phyloP scores from a whole-genome alignment of 2,888 invertebrate species.

The Linnaemya tessellans region DNA sequence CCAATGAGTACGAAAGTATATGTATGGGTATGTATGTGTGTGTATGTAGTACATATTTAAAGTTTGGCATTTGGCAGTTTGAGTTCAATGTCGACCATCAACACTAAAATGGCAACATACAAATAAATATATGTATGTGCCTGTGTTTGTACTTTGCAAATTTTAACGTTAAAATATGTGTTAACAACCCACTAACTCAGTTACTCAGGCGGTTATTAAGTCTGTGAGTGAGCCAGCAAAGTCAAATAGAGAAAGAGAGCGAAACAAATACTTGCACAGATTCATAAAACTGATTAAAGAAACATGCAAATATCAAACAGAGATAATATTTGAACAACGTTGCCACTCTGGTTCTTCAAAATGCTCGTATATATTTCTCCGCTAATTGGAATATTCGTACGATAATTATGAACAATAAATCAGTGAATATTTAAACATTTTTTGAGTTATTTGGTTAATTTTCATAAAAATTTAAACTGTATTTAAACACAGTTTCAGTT shows the following conservation, averaged over 20 bases:
- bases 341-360: too few relatives aligned
- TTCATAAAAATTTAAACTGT: too few relatives aligned
- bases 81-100: constrained; percentile 80
- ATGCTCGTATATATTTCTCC: too few relatives aligned
- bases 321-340: not conserved
- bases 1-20: not conserved
- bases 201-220: constrained; percentile 32
- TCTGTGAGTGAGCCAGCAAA: constrained; percentile 25
- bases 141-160: not conserved
- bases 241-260: not conserved
- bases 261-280: not conserved
- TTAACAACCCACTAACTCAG: constrained; percentile 55
- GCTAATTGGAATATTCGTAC: too few relatives aligned
- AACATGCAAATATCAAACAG: not conserved
- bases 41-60: not conserved
- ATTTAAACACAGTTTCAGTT: too few relatives aligned
- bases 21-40: too few relatives aligned
- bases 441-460: too few relatives aligned
- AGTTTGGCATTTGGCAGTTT: constrained; percentile 74
- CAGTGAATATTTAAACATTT: too few relatives aligned
- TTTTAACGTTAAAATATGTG: constrained; percentile 17
- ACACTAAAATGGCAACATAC: constrained; percentile 52
- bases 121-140: not conserved
- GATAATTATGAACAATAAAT: too few relatives aligned
- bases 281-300: not conserved